These are phyloP conservation scores for Rallus limicola DNA, from an alignment of 2,113 vertebrate genomes.

Conservation along the genomic window DNA sequence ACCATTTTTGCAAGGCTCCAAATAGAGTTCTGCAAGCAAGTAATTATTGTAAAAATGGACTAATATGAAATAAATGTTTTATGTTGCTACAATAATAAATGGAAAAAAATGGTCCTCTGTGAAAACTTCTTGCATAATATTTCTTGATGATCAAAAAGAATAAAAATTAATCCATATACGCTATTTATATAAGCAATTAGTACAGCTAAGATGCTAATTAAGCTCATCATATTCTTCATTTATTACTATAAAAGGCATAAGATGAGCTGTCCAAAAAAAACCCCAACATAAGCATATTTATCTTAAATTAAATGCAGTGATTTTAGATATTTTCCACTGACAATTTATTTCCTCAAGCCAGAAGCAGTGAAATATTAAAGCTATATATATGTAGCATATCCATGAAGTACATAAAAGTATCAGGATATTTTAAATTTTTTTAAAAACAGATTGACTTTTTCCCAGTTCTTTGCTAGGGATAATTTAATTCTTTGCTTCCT, in stretches of 20 bases:
- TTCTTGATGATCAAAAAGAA: not conserved
- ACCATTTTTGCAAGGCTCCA: not conserved
- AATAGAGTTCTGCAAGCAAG: slow-evolving; percentile 1
- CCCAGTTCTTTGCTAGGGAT: not conserved
- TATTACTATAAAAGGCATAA: slow-evolving; percentile 1
- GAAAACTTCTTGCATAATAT: not conserved
- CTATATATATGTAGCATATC: not conserved
- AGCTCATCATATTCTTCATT: not conserved
- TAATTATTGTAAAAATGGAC: slow-evolving; percentile 6
- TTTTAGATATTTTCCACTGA: not conserved
- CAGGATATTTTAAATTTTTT: not conserved
- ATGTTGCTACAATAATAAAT: not conserved
- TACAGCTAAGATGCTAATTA: slow-evolving; percentile 14
- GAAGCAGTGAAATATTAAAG: not conserved
- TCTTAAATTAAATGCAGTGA: not conserved
- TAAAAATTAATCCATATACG: not conserved
- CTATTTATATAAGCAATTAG: slow-evolving; percentile 6
- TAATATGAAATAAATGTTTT: slow-evolving; percentile 11
- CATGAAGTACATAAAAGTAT: not conserved
- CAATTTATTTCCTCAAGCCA: not conserved
- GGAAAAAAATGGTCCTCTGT: not conserved
- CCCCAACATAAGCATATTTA: not conserved
- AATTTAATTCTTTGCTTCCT: slow-evolving; percentile 13
- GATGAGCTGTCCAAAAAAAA: not conserved
- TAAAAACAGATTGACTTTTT: not conserved